Percentiles rank a stretch among this genome's conserved stretches.
Conservation (phyloP, 2,888 invertebrate species). For the Melinaea menophilus region DNA sequence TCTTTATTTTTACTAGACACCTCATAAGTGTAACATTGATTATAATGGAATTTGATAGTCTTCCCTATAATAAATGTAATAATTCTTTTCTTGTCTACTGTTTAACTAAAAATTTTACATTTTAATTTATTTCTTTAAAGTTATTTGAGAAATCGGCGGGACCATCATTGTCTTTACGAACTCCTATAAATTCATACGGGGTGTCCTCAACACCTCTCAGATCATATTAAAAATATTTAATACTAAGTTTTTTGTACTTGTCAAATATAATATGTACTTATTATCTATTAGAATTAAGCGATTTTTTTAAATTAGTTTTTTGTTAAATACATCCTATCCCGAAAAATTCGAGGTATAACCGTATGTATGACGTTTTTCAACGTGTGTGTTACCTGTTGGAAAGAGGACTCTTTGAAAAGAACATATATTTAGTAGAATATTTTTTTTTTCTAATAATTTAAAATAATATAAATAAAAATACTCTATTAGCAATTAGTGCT, state of each 20-base stretch:
- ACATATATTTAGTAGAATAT: no score
- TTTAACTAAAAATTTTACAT: conserved; percentile 8
- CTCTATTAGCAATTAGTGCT: no score
- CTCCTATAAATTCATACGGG: conserved; percentile 11
- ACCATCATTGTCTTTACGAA: conserved; percentile 12
- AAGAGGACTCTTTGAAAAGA: no score
- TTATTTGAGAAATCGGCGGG: conserved; percentile 13
- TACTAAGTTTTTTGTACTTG: conserved; percentile 19
- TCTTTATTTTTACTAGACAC: no score
- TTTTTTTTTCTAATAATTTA: no score
- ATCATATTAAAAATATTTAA: conserved; percentile 29
- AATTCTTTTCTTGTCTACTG: conserved; percentile 9
- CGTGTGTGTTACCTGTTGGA: no score
- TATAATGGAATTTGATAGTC: conserved; percentile 23
- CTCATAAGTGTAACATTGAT: conserved; percentile 25
- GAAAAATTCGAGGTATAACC: no score
- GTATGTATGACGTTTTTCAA: no score
- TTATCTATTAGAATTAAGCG: no score
- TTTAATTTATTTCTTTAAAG: conserved; percentile 9
- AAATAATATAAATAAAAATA: no score
- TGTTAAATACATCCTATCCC: no score
- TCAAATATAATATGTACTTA: conserved; percentile 27
- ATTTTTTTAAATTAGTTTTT: no score
- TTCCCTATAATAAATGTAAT: conserved; percentile 18
- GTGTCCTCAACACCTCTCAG: conserved; percentile 21